Percentiles rank a stretch among this genome's conserved stretches.
Evolutionary conservation across 2,113 vertebrate genomes (phyloP).

Genomic region (Varanus salvator): DNA sequence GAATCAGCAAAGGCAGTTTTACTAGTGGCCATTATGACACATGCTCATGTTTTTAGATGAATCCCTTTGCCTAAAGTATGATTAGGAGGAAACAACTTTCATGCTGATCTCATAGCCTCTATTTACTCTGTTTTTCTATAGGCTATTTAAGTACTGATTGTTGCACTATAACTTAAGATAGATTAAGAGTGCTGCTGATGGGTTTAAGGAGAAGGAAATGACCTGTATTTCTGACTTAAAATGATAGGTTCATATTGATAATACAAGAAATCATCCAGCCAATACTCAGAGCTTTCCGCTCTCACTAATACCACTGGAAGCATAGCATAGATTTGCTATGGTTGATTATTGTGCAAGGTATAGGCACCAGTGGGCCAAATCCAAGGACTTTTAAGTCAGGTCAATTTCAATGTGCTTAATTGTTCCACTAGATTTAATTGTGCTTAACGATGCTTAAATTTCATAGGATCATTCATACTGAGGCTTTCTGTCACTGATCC

Average conservation of each 20-base stretch:
- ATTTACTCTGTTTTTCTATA: background rate
- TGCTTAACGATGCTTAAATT: background rate
- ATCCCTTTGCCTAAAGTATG: background rate
- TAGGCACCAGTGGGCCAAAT: background rate
- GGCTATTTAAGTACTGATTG: background rate
- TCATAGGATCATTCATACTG: background rate
- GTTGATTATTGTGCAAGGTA: background rate
- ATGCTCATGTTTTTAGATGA: conserved; percentile 2
- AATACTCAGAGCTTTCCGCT: background rate
- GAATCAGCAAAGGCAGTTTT: background rate
- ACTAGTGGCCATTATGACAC: conserved; percentile 5
- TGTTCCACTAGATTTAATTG: background rate
- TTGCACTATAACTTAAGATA: background rate
- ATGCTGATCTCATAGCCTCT: background rate
- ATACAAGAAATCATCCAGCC: background rate
- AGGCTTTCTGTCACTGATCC: background rate
- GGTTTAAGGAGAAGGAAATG: background rate
- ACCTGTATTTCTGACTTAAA: background rate
- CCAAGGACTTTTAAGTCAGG: background rate
- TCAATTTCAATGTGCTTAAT: background rate
- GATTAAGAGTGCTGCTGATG: background rate
- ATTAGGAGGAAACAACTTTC: conserved; percentile 1
- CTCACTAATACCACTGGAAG: background rate
- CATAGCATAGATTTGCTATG: background rate
- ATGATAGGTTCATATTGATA: background rate